phyloP scores from a whole-genome alignment of 2,113 vertebrate species.

The Pristiophorus japonicus region DNA sequence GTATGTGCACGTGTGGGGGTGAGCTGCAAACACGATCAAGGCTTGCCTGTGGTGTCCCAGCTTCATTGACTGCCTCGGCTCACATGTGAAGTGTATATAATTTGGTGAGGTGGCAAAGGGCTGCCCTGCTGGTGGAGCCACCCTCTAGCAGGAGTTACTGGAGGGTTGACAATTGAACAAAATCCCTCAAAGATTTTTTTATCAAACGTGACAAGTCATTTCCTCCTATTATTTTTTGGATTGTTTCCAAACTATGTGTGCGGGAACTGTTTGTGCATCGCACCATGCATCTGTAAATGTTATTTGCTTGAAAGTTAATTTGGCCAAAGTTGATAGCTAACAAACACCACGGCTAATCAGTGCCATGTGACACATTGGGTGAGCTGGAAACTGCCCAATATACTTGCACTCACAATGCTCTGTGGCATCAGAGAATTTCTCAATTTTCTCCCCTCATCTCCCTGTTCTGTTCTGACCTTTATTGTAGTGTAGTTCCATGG shows the following conservation, averaged over 20 bases:
- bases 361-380: background rate
- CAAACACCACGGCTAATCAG: background rate
- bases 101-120: background rate
- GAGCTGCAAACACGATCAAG: background rate
- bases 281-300: background rate
- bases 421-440: background rate
- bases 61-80: background rate
- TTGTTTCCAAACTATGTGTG: background rate
- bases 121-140: background rate
- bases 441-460: background rate
- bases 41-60: background rate
- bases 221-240: background rate
- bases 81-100: background rate
- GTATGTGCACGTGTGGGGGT: background rate
- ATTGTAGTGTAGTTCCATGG: background rate
- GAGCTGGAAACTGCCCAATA: background rate
- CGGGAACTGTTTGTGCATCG: background rate
- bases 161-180: background rate
- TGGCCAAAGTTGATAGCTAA: background rate
- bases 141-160: background rate
- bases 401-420: background rate
- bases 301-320: background rate
- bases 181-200: background rate
- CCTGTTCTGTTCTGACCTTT: background rate
- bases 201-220: background rate